Conservation (phyloP, 2,888 invertebrate genomes). For the Ceratothoa steindachneri region DNA sequence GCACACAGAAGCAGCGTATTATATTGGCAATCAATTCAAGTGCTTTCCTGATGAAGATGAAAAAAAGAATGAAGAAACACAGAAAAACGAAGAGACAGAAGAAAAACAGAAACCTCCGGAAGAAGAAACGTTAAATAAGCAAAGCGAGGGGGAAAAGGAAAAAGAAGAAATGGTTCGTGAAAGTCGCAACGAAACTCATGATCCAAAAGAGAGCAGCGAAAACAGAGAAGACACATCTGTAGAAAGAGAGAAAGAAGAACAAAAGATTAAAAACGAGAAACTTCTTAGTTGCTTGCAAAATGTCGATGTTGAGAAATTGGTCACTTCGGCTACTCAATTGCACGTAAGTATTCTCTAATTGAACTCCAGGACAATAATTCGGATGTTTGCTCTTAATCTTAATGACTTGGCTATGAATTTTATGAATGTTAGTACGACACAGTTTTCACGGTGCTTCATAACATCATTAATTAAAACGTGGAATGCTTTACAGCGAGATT, state of each 20-base stretch:
- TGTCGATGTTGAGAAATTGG: slow-evolving; percentile 8
- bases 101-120: neutral
- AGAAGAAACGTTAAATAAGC: neutral
- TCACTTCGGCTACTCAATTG: neutral
- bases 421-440: too few relatives aligned
- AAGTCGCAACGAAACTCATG: neutral
- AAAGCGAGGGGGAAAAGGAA: neutral
- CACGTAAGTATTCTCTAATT: neutral
- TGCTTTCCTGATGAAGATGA: slow-evolving; percentile 16
- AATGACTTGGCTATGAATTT: too few relatives aligned
- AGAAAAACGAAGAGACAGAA: neutral
- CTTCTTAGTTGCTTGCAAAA: slow-evolving; percentile 17
- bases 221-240: neutral
- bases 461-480: too few relatives aligned
- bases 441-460: too few relatives aligned
- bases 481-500: too few relatives aligned
- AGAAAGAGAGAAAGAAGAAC: neutral
- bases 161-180: neutral
- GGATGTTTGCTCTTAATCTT: too few relatives aligned
- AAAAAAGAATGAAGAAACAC: neutral
- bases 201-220: neutral
- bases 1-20: slow-evolving; percentile 14
- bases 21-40: slow-evolving; percentile 17
- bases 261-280: neutral
- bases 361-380: too few relatives aligned